phyloP scores from a whole-genome alignment of 1,140 invertebrate species.

The Pteromalus puparum region DNA sequence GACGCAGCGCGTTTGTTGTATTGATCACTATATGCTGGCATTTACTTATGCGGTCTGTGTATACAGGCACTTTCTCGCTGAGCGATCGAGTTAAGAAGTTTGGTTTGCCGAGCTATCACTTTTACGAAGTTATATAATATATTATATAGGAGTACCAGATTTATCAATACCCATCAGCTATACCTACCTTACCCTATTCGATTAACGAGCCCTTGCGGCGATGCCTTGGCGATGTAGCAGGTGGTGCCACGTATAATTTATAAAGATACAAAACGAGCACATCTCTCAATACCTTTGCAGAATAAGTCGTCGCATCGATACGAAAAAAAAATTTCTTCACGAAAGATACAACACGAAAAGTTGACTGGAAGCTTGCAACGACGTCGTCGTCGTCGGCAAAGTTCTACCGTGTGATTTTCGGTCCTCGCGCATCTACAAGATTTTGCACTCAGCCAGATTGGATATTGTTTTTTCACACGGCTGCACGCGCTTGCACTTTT shows the following conservation, averaged over 20 bases:
- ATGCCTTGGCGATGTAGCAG: neutral
- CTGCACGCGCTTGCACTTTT: conserved; percentile 7
- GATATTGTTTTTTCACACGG: conserved; percentile 38
- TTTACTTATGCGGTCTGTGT: too few relatives aligned
- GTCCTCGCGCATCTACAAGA: conserved; percentile 26
- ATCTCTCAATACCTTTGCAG: too few relatives aligned
- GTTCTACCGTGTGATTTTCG: neutral
- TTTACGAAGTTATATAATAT: too few relatives aligned
- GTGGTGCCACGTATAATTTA: neutral
- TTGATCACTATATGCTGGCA: too few relatives aligned
- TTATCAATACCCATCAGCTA: too few relatives aligned
- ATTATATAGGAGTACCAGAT: too few relatives aligned
- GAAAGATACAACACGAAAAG: neutral
- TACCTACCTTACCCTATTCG: too few relatives aligned
- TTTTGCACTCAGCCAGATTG: conserved; percentile 39
- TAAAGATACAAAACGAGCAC: too few relatives aligned
- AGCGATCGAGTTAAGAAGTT: neutral
- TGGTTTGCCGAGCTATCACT: neutral
- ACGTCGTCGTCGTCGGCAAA: neutral
- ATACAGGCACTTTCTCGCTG: neutral
- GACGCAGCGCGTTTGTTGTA: too few relatives aligned
- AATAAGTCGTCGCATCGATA: neutral
- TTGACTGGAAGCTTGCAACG: neutral
- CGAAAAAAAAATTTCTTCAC: neutral
- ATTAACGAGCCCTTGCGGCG: too few relatives aligned